These are phyloP conservation scores for Chrosomus eos DNA, from an alignment of 2,797 vertebrate species.

Conservation along the genomic window DNA sequence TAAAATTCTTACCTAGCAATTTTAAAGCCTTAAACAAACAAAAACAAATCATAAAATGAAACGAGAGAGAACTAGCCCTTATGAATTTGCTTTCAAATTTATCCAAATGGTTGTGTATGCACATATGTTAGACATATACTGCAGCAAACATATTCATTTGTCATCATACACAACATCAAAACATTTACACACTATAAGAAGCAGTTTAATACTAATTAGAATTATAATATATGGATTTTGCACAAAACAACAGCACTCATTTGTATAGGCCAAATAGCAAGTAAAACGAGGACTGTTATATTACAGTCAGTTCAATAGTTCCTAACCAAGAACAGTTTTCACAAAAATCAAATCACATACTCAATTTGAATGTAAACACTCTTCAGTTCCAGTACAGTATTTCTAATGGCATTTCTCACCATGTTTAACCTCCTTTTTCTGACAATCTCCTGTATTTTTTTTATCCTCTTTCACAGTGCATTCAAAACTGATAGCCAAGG, in stretches of 20 bases:
- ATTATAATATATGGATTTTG: neutral
- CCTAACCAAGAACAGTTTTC: neutral
- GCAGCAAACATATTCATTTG: neutral
- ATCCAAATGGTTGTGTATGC: neutral
- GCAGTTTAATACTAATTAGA: neutral
- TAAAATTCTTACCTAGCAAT: neutral
- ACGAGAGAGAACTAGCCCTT: neutral
- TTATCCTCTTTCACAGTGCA: slow-evolving; percentile 17
- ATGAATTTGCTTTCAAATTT: neutral
- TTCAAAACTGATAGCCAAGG: slow-evolving; percentile 16
- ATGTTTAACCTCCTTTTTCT: slow-evolving; percentile 42
- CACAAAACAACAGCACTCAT: neutral
- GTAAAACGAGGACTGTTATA: neutral
- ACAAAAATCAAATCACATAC: neutral
- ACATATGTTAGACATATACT: neutral
- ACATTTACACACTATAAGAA: neutral
- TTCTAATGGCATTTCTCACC: slow-evolving; percentile 30
- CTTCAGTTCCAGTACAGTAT: neutral
- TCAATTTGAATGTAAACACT: neutral
- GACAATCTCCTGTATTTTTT: slow-evolving; percentile 16
- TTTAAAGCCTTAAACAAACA: neutral
- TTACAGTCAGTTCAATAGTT: neutral
- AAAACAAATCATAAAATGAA: neutral
- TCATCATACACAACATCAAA: neutral
- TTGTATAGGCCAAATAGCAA: neutral